Conservation (phyloP, 2,888 invertebrate genomes). For the Biston stratarius region DNA sequence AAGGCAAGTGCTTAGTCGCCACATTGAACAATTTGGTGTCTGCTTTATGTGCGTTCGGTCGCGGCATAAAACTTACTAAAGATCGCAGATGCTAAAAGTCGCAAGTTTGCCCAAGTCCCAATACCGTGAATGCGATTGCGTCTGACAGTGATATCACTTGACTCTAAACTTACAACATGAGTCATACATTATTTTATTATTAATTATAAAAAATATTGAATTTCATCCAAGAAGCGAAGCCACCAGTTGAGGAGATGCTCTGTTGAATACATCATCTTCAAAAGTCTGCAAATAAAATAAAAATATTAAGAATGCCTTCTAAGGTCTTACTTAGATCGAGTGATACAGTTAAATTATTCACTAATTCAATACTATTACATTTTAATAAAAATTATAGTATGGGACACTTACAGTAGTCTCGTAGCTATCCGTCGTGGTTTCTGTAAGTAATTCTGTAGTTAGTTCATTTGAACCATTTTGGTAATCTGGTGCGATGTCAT, state of each 20-base stretch:
- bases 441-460: slow-evolving; percentile 12
- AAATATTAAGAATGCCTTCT: background rate
- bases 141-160: too few relatives aligned
- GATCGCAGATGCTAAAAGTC: too few relatives aligned
- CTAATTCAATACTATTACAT: background rate
- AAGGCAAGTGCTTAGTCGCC: too few relatives aligned
- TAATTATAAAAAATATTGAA: background rate
- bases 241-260: slow-evolving; percentile 26
- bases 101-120: too few relatives aligned
- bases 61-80: too few relatives aligned
- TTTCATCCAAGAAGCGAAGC: slow-evolving; percentile 29
- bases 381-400: background rate
- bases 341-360: too few relatives aligned
- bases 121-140: too few relatives aligned
- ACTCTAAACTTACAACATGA: too few relatives aligned
- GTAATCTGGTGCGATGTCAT: slow-evolving; percentile 3
- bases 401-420: slow-evolving; percentile 27
- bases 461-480: background rate
- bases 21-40: too few relatives aligned
- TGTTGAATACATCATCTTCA: slow-evolving; percentile 6
- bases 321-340: too few relatives aligned
- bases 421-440: slow-evolving; percentile 18
- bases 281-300: slow-evolving; percentile 19
- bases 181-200: background rate
- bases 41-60: too few relatives aligned